phyloP scores from a whole-genome alignment of 2,888 invertebrate genomes.

The Epirrhoe alternata region DNA sequence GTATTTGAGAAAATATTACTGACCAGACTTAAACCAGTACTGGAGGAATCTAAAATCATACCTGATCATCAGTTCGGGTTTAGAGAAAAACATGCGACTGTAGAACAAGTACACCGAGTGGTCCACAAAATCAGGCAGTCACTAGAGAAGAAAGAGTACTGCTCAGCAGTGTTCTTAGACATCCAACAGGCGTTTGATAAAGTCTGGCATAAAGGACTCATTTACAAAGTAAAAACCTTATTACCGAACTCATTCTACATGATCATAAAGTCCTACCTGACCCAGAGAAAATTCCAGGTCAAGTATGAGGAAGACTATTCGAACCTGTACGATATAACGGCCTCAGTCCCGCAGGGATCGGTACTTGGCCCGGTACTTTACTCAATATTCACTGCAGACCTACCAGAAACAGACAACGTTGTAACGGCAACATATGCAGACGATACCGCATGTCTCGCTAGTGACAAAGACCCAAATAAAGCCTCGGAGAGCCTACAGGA shows the following conservation, averaged over 20 bases:
- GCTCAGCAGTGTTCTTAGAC: constrained; percentile 23
- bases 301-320: constrained; percentile 6
- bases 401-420: background rate
- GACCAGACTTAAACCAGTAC: background rate
- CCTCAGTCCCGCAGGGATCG: constrained; percentile 2
- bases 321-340: background rate
- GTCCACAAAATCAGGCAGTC: constrained; percentile 24
- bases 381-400: background rate
- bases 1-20: background rate
- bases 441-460: constrained; percentile 1
- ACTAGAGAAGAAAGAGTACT: constrained; percentile 34
- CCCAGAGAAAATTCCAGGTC: constrained; percentile 6
- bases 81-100: constrained; percentile 5
- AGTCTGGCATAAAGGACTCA: constrained; percentile 9
- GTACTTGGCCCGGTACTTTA: constrained; percentile 7
- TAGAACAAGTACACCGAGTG: constrained; percentile 35
- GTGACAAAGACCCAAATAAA: background rate
- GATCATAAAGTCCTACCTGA: constrained; percentile 4
- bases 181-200: constrained; percentile 2
- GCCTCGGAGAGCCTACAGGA: background rate
- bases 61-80: constrained; percentile 3
- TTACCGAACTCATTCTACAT: constrained; percentile 7
- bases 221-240: constrained; percentile 2
- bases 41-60: background rate
- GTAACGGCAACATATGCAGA: constrained; percentile 1